phyloP scores from a whole-genome alignment of 1,140 invertebrate species.

The Dreissena polymorpha region DNA sequence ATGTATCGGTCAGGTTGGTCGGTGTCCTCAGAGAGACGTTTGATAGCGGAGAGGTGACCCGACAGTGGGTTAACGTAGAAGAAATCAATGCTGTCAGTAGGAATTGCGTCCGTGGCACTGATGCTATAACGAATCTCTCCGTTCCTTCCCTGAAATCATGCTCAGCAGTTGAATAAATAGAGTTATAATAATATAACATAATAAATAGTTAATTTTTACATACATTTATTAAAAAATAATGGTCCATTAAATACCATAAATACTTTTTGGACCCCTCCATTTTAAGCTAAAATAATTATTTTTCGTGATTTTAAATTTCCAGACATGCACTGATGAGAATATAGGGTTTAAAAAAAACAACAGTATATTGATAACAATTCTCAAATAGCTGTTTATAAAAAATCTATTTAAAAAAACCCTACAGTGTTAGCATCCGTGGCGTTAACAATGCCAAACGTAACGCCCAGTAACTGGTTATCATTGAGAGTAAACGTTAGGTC shows the following conservation, averaged over 20 bases:
- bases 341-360: too few species aligned
- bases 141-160: conserved; percentile 62
- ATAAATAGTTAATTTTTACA: too few species aligned
- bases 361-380: too few species aligned
- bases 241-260: too few species aligned
- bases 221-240: too few species aligned
- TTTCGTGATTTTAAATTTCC: too few species aligned
- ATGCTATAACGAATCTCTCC: conserved; percentile 59
- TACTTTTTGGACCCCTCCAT: too few species aligned
- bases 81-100: conserved; percentile 22
- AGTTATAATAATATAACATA: too few species aligned
- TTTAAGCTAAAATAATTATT: too few species aligned
- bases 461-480: conserved; percentile 84
- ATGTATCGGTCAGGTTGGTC: conserved; percentile 36
- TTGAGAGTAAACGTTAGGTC: conserved; percentile 90
- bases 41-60: conserved; percentile 57
- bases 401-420: not conserved
- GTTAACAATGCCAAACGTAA: conserved; percentile 82
- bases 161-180: conserved; percentile 21
- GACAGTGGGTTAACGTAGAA: conserved; percentile 63
- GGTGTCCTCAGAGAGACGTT: conserved; percentile 44
- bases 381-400: too few species aligned
- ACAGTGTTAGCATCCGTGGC: conserved; percentile 76
- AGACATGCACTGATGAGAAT: too few species aligned
- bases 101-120: conserved; percentile 31